Evolutionary conservation across 2,888 invertebrate genomes (phyloP), one percentile per base, ranked within the genome.

Genomic region (Conus canariensis): DNA sequence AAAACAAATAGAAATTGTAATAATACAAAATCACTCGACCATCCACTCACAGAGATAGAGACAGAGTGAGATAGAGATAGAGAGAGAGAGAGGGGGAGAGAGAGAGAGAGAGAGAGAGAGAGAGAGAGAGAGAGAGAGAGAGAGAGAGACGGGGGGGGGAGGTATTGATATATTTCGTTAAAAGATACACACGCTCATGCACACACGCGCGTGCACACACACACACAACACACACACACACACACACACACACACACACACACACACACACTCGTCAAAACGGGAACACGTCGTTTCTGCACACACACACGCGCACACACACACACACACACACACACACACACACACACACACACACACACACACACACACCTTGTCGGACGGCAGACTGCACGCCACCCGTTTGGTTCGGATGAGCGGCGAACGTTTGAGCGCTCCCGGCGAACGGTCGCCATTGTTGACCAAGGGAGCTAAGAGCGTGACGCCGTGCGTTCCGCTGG

Each of bases 391-490:
- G 14, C 16, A 45, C 7, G 85, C 91, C 59, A 92, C 90, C 59
- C 93, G 90, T 85, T 94, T 94, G 25, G 94, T 92, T 70, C 95
- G 90, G 59, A 94, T 90, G 16, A 95, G 91, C 5, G 95, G 95
- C 91, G 95, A 95, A n/a, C 95, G 90, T 88, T 93, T 93, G 67
- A 91, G 85, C 10, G 90, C 64, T 25, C 91, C 90, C 0, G 94
- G 93, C 12, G 95, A 94, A 4, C 91, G 93, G n/a, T 93, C 92
- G 60, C 93, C 93, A 74, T 93, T 93, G 77, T 90, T 93, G 88
- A 93, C 92, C 45, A 95, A 91, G 25, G 95, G 95, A 0, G 95
- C 95, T 58, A 95, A 93, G 30, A 95, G 91, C 5, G 94, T 93
- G 83, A 93, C 92, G 19, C n/a, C 87, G 16, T 92, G 92, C 0